Evolutionary conservation across 2,797 vertebrate species (phyloP).

Genomic region (Luscinia luscinia): DNA sequence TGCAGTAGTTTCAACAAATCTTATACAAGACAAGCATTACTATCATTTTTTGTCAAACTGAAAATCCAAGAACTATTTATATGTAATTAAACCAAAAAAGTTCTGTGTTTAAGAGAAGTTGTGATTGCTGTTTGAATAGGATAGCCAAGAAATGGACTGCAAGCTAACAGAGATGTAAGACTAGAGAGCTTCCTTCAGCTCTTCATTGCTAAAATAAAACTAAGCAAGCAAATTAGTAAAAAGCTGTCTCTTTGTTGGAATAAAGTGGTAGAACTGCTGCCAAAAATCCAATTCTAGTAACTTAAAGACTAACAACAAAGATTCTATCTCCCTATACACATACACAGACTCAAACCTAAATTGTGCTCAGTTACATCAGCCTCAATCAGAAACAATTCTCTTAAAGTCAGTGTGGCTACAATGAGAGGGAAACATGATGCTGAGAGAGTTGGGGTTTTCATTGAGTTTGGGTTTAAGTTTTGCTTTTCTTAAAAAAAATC

Average conservation of each 20-base stretch:
- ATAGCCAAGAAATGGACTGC: neutral
- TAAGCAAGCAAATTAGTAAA: neutral
- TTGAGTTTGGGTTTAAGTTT: neutral
- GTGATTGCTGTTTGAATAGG: neutral
- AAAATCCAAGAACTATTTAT: neutral
- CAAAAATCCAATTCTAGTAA: constrained; percentile 26
- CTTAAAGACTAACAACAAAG: neutral
- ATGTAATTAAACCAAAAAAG: neutral
- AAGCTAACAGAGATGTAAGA: neutral
- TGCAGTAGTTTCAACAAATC: neutral
- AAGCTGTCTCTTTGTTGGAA: neutral
- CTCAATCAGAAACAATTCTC: neutral
- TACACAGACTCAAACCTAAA: neutral
- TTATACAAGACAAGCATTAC: neutral
- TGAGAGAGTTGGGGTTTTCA: neutral
- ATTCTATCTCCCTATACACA: neutral
- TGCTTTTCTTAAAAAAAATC: neutral
- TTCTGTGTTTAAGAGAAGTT: neutral
- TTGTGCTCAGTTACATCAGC: neutral
- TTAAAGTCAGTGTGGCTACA: neutral
- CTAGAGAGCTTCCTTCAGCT: neutral
- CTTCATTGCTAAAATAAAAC: constrained; percentile 4
- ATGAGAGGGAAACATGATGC: neutral
- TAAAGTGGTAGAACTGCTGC: neutral
- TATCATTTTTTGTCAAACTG: neutral